Evolutionary conservation across 2,888 invertebrate genomes (phyloP).

Genomic region (Digitonthophagus gazella): DNA sequence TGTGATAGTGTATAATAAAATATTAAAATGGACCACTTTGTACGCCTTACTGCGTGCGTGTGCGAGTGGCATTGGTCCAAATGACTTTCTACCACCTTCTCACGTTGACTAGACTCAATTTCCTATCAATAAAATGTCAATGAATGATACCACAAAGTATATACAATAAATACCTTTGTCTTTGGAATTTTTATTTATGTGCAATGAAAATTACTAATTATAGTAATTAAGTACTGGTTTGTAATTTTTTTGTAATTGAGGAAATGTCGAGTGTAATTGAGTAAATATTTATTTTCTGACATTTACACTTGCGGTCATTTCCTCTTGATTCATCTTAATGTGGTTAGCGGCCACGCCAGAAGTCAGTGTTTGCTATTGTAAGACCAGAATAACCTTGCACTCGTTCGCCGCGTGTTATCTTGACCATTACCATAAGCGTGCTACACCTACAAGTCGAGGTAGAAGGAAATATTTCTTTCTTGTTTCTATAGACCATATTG

Average conservation of each 20-base stretch:
- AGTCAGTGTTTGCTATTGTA: constrained; percentile 1
- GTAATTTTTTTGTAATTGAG: not conserved
- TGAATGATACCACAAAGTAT: too few relatives aligned
- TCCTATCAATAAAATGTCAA: not conserved
- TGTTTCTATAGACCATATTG: not conserved
- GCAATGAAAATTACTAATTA: not conserved
- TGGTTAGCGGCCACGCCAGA: not conserved
- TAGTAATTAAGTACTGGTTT: too few relatives aligned
- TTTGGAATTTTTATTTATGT: not conserved
- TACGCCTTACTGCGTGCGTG: not conserved
- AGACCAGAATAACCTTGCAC: constrained; percentile 9
- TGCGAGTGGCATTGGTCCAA: not conserved
- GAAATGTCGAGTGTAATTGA: not conserved
- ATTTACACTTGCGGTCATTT: not conserved
- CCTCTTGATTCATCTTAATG: not conserved
- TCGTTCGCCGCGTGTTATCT: constrained; percentile 12
- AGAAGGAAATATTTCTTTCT: not conserved
- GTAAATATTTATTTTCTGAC: constrained; percentile 14
- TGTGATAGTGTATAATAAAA: not conserved
- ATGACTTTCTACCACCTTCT: not conserved
- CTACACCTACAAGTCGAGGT: not conserved
- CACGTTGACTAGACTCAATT: not conserved
- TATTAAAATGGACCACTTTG: not conserved
- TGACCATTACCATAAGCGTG: constrained; percentile 3
- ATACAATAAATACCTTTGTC: too few relatives aligned